Evolutionary conservation across 2,113 vertebrate species (phyloP).

Genomic region (Fukomys damarensis): DNA sequence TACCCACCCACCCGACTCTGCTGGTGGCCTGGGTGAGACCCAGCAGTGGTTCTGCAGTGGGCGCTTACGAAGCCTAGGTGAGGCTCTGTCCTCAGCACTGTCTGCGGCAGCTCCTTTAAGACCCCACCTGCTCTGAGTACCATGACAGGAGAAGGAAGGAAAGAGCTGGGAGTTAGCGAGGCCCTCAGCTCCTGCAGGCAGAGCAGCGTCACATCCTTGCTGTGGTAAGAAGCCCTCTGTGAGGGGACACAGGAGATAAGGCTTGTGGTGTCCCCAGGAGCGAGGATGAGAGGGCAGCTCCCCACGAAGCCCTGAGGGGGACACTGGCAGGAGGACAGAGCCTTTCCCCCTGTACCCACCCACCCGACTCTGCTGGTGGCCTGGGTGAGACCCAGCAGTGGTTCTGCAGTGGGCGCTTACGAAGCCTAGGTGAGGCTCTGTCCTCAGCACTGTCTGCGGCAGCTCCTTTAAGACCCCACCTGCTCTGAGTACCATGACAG

Average conservation of each 20-base stretch:
- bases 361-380: background rate
- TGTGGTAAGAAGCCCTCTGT: background rate
- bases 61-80: background rate
- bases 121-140: background rate
- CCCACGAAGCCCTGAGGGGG: background rate
- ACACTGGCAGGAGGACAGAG: background rate
- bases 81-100: background rate
- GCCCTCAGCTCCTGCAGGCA: accelerated
- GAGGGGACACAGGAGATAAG: background rate
- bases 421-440: background rate
- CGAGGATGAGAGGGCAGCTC: background rate
- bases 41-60: accelerated
- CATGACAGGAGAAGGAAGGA: background rate
- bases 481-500: background rate
- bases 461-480: background rate
- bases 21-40: background rate
- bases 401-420: accelerated
- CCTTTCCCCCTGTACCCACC: background rate
- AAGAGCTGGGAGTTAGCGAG: no score
- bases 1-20: background rate
- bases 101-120: background rate
- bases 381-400: accelerated
- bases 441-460: background rate
- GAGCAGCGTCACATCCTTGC: background rate
- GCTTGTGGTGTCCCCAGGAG: background rate